phyloP scores from a whole-genome alignment of 2,888 invertebrate species.

The Malacosoma neustria region DNA sequence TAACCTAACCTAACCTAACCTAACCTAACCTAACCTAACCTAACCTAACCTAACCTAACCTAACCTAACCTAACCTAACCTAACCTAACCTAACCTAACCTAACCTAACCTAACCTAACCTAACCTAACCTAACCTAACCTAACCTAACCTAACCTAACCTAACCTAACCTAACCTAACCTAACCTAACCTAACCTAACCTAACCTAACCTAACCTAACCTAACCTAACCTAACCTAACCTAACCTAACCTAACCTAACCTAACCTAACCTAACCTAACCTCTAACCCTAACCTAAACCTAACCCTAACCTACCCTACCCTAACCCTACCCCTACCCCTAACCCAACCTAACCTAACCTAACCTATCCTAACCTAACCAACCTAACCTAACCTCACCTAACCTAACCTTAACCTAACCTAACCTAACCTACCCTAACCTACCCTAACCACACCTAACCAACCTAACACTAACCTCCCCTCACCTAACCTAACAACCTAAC shows the following conservation, averaged over 20 bases:
- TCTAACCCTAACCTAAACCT: not conserved
- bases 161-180: conserved; percentile 9
- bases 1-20: too few relatives aligned
- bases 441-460: too few relatives aligned
- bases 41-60: too few relatives aligned
- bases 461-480: too few relatives aligned
- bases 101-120: too few relatives aligned
- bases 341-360: not conserved
- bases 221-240: conserved; percentile 13
- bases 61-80: too few relatives aligned
- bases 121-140: conserved; percentile 13
- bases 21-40: too few relatives aligned
- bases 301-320: conserved; percentile 7
- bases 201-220: conserved; percentile 11
- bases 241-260: conserved; percentile 13
- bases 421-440: too few relatives aligned
- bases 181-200: conserved; percentile 9
- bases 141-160: conserved; percentile 8
- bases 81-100: too few relatives aligned
- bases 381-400: conserved; percentile 10
- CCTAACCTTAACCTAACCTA: conserved; percentile 8
- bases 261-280: conserved; percentile 10
- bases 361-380: conserved; percentile 5
- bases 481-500: too few relatives aligned
- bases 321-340: conserved; percentile 3